Conservation (phyloP, 1,140 invertebrate genomes). For the Drosophila micromelanica region DNA sequence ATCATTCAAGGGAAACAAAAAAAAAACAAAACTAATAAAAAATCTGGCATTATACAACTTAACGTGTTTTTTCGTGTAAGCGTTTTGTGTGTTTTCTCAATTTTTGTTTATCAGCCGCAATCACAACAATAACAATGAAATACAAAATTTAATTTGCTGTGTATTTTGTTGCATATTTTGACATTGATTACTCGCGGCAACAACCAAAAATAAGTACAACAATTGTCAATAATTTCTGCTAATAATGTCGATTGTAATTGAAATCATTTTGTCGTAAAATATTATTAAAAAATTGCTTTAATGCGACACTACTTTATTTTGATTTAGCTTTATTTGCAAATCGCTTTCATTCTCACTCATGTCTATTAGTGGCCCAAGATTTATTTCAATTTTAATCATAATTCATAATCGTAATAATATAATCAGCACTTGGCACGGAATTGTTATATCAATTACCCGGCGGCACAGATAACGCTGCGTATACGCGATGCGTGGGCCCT, state of each 20-base stretch:
- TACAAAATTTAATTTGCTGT: conserved; percentile 23
- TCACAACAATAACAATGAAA: conserved; percentile 13
- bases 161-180: conserved; percentile 25
- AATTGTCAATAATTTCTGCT: conserved; percentile 1
- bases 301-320: conserved; percentile 26
- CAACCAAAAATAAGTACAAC: conserved; percentile 10
- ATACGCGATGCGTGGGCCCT: conserved; percentile 46
- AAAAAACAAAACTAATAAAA: conserved; percentile 1
- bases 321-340: conserved; percentile 16
- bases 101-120: conserved; percentile 22
- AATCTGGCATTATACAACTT: conserved; percentile 15
- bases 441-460: conserved; percentile 57
- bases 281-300: conserved; percentile 47
- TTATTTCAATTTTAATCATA: conserved; percentile 56
- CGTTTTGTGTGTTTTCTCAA: conserved; percentile 15
- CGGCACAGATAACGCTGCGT: conserved; percentile 48
- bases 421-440: conserved; percentile 59
- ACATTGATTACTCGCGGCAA: conserved; percentile 18
- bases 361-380: conserved; percentile 33
- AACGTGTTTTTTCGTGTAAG: conserved; percentile 19
- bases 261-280: conserved; percentile 11
- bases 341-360: conserved; percentile 11
- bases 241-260: conserved; percentile 21
- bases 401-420: conserved; percentile 61
- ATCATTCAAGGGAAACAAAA: conserved; percentile 18